These are phyloP conservation scores for Hypanus sabinus DNA, from an alignment of 2,113 vertebrate genomes.

Conservation along the genomic window DNA sequence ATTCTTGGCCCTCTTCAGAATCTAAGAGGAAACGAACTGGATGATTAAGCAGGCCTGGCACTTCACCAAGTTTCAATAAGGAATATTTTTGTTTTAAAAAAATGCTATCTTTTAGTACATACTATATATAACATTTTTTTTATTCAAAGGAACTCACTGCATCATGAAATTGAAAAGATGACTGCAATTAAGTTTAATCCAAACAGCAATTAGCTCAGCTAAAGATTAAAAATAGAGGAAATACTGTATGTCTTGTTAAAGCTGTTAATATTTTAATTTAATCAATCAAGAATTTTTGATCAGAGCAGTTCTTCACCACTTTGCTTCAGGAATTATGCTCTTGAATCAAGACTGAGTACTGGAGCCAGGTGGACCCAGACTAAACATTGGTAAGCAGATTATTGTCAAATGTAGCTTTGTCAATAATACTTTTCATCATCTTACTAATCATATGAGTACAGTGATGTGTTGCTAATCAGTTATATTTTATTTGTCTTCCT, in stretches of 20 bases:
- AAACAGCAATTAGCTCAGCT: neutral
- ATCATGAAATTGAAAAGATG: neutral
- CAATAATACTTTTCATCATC: no score
- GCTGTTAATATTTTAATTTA: constrained; percentile 18
- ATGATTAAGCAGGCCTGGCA: neutral
- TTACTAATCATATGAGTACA: no score
- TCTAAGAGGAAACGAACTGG: neutral
- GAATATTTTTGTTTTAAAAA: neutral
- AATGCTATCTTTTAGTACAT: neutral
- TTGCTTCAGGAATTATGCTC: no score
- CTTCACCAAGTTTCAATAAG: neutral
- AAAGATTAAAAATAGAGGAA: neutral
- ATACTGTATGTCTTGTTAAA: neutral
- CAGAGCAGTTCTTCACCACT: neutral
- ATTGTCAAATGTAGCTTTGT: no score
- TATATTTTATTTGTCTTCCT: no score
- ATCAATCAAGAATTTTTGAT: neutral
- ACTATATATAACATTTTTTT: neutral
- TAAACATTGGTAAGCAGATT: no score
- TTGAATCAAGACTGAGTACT: no score
- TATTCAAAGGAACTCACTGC: neutral
- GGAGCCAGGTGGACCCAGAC: no score
- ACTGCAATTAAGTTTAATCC: neutral
- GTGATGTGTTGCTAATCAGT: no score
- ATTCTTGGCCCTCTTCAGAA: neutral